Percentiles rank a stretch among this genome's conserved stretches.
Conservation (phyloP, 2,113 vertebrate species). For the Pygoscelis adeliae region DNA sequence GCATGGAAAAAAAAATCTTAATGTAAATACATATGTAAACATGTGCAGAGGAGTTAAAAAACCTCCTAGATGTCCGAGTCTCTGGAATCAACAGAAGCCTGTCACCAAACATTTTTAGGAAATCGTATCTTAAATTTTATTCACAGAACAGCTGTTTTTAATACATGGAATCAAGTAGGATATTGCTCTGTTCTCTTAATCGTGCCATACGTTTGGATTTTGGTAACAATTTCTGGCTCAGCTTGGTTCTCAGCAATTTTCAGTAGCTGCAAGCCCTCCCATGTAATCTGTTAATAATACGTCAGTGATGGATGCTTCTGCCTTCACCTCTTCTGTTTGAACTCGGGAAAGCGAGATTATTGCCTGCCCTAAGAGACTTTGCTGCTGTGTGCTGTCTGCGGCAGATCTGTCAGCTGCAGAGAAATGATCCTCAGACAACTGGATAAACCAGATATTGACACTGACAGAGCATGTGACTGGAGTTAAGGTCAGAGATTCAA, state of each 20-base stretch:
- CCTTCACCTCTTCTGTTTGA: conserved; percentile 68
- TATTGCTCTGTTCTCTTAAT: conserved; percentile 57
- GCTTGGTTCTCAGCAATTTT: conserved; percentile 79
- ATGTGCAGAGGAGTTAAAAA: neutral
- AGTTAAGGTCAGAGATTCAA: conserved; percentile 39
- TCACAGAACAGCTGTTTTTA: neutral
- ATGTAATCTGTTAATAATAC: conserved; percentile 81
- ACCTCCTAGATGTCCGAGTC: neutral
- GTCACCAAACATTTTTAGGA: neutral
- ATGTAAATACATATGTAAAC: neutral
- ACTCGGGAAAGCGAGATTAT: neutral
- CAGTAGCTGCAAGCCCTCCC: conserved; percentile 82
- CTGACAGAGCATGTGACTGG: neutral
- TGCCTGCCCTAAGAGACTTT: neutral
- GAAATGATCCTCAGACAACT: conserved; percentile 48
- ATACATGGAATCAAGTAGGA: neutral
- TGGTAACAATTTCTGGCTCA: conserved; percentile 67
- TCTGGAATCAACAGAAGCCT: neutral
- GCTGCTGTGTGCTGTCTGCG: neutral
- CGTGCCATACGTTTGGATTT: conserved; percentile 47
- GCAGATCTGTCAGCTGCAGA: conserved; percentile 19
- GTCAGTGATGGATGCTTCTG: conserved; percentile 80
- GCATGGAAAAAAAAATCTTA: neutral
- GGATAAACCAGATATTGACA: conserved; percentile 6
- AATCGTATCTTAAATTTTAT: neutral